Percentiles rank a stretch among this genome's conserved stretches.
These are phyloP conservation scores for Megalonaias nervosa DNA, from an alignment of 1,140 invertebrate genomes.

Conservation along the genomic window DNA sequence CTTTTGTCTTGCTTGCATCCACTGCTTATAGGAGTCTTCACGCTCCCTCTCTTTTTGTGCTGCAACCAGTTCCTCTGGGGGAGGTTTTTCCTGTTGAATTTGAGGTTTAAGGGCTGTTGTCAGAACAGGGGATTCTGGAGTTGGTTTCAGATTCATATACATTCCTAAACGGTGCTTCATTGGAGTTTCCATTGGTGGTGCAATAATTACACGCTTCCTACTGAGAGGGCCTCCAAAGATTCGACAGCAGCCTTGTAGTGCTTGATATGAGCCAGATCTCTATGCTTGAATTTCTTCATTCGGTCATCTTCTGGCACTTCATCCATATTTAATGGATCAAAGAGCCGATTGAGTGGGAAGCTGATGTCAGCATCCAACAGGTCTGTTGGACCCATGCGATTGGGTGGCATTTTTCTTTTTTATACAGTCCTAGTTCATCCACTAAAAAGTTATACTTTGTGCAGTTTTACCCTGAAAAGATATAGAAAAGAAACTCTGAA, in stretches of 20 bases:
- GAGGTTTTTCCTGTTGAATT: constrained; percentile 22
- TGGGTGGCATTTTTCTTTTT: constrained; percentile 40
- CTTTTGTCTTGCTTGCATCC: constrained; percentile 61
- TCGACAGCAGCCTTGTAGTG: constrained; percentile 66
- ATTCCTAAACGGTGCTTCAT: constrained; percentile 57
- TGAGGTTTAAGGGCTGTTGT: constrained; percentile 44
- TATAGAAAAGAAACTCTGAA: no score
- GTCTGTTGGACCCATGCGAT: constrained; percentile 27
- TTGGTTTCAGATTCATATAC: constrained; percentile 42
- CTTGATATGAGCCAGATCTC: constrained; percentile 61
- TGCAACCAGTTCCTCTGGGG: constrained; percentile 40
- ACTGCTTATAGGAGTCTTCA: constrained; percentile 55
- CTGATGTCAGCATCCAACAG: constrained; percentile 55
- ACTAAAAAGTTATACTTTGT: no score
- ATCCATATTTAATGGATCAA: constrained; percentile 66
- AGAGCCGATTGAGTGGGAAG: constrained; percentile 60
- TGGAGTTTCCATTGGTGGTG: constrained; percentile 63
- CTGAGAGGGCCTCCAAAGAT: constrained; percentile 66
- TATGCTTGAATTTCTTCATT: constrained; percentile 54
- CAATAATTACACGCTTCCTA: constrained; percentile 58
- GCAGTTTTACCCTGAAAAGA: no score
- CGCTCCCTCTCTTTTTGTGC: constrained; percentile 46
- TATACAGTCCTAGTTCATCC: no score
- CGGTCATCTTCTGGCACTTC: constrained; percentile 62
- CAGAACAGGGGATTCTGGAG: constrained; percentile 34